These are phyloP conservation scores for Drosophila teissieri DNA, from an alignment of 1,140 invertebrate genomes.

Conservation along the genomic window DNA sequence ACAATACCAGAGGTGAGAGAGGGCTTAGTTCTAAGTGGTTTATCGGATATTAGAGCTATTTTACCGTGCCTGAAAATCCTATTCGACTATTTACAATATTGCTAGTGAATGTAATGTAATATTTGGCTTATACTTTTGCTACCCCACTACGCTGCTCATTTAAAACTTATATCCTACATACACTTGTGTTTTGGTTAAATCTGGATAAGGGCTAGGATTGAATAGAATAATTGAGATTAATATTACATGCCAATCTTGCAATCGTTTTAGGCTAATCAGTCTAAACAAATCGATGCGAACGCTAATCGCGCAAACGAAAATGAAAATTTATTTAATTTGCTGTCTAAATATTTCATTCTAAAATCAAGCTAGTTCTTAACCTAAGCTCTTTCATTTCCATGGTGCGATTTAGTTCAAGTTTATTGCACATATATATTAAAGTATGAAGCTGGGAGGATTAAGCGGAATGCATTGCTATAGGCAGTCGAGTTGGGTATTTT, in stretches of 20 bases:
- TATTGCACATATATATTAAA: slow-evolving; percentile 30
- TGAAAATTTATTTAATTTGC: slow-evolving; percentile 58
- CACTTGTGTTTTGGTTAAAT: slow-evolving; percentile 27
- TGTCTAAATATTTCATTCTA: slow-evolving; percentile 68
- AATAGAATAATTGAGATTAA: slow-evolving; percentile 33
- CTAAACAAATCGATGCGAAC: slow-evolving; percentile 71
- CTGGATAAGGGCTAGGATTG: slow-evolving; percentile 18
- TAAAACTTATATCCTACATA: slow-evolving; percentile 55
- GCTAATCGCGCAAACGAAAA: slow-evolving; percentile 52
- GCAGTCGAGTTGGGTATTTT: slow-evolving; percentile 24
- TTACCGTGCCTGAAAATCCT: slow-evolving; percentile 64
- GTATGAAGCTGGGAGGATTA: slow-evolving; percentile 18
- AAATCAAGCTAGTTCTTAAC: slow-evolving; percentile 49
- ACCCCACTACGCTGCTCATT: slow-evolving; percentile 55
- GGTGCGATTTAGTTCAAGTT: slow-evolving; percentile 17
- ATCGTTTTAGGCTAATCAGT: slow-evolving; percentile 75
- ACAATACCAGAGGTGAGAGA: slow-evolving; percentile 43
- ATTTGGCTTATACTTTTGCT: slow-evolving; percentile 75
- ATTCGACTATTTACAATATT: slow-evolving; percentile 61
- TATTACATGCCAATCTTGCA: slow-evolving; percentile 60
- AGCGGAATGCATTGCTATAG: slow-evolving; percentile 25
- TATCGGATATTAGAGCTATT: slow-evolving; percentile 64
- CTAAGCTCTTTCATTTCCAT: slow-evolving; percentile 29
- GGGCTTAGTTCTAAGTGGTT: slow-evolving; percentile 55
- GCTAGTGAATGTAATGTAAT: slow-evolving; percentile 59